Base-by-base conservation (phyloP, 1,140 invertebrate species). In the Ooceraea biroi region DNA sequence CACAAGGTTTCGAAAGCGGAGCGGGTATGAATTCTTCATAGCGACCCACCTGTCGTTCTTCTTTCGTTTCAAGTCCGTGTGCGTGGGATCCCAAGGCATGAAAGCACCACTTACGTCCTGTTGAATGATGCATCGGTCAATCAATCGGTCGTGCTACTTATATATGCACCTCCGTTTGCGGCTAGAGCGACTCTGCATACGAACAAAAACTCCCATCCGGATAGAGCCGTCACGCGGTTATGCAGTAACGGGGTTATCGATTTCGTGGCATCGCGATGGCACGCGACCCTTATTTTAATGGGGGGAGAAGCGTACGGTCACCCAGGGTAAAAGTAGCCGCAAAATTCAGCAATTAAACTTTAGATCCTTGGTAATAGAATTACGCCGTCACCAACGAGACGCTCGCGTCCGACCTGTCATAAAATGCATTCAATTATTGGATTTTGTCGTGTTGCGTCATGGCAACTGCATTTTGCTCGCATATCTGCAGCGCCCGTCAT, bases 51-150 rank as follows among this genome's bases (percentile, higher is more conserved):
- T 83, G 60, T 88, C 86, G 69, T 83, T 74, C 63, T 83, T 48
- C 72, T 69, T 72, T 66, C 55, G 52, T 72, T 71, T 86, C 76
- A 19, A 69, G 76, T 44, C 66, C 61, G 66, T 50, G 66, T 50
- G 71, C 60, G 48, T 55, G n/a, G 63, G 77, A 77, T 83, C 86
- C 78, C 68, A 25, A 57, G 27, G 58, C 48, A 25, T 41, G n/a
- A 68, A 65, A 78, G 66, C 82, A 63, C 63, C 83, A 88, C 83
- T 88, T 88, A 85, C 57, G 55, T 74, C 19, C 46, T 36, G 36
- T 36, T 88, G 63, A 88, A 88, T 88, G 87, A 88, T 88, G 83
- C 86, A 88, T 88, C 71, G 83, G 74, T 60, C 87, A 72, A 88
- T 88, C 87, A 82, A 85, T 88, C 41, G 85, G 52, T 5, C 55